phyloP scores from a whole-genome alignment of 2,797 vertebrate genomes.

The Botia kubotai region DNA sequence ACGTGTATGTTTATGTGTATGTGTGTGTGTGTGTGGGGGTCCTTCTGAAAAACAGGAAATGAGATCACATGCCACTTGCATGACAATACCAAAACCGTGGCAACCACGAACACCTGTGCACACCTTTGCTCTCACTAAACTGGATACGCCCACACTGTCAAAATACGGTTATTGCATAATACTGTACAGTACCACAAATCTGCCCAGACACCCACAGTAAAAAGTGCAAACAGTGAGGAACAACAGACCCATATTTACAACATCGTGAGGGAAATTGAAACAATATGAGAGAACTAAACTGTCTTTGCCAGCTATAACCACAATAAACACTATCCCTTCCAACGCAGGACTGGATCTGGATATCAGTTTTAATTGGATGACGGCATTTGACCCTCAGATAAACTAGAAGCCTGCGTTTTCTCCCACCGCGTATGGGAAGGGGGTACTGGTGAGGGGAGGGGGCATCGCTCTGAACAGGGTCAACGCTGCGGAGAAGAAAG shows the following conservation, averaged over 20 bases:
- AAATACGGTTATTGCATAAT: slow-evolving; percentile 16
- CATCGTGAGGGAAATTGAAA: not conserved
- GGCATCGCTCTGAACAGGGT: slow-evolving; percentile 50
- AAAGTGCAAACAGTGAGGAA: not conserved
- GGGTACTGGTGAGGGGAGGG: slow-evolving; percentile 43
- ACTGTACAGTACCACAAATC: not conserved
- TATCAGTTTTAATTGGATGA: slow-evolving; percentile 32
- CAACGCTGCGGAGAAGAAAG: slow-evolving; percentile 69
- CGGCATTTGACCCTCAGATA: slow-evolving; percentile 20
- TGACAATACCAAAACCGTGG: slow-evolving; percentile 9
- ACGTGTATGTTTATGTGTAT: not conserved
- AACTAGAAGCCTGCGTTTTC: slow-evolving; percentile 62
- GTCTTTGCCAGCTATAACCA: slow-evolving; percentile 15
- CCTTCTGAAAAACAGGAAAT: slow-evolving; percentile 39
- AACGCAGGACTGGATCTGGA: not conserved
- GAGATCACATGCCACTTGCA: slow-evolving; percentile 10
- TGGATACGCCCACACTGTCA: slow-evolving; percentile 21
- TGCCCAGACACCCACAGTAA: not conserved
- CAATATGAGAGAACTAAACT: slow-evolving; percentile 13
- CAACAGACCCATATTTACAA: not conserved
- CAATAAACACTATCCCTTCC: slow-evolving; percentile 3
- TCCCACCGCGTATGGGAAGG: slow-evolving; percentile 56
- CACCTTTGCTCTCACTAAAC: slow-evolving; percentile 28
- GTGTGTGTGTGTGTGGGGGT: not conserved
- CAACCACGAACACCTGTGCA: slow-evolving; percentile 34